phyloP scores from a whole-genome alignment of 2,797 vertebrate species.

The Perodicticus potto region DNA sequence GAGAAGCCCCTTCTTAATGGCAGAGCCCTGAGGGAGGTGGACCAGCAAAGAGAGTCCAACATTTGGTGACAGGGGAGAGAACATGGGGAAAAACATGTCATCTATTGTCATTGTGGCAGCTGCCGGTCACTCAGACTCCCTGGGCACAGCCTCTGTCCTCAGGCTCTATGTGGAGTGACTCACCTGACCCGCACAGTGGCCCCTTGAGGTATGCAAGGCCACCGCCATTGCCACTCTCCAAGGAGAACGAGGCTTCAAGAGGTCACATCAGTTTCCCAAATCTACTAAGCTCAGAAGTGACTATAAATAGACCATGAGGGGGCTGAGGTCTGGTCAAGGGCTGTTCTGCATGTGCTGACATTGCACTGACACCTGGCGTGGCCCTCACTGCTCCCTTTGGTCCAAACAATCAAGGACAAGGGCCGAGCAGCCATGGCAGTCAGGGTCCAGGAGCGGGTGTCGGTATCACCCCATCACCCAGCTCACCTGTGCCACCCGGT shows the following conservation, averaged over 20 bases:
- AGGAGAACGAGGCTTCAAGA: background rate
- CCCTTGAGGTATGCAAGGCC: background rate
- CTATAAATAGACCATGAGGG: background rate
- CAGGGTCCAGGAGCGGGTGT: background rate
- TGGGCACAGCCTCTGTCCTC: background rate
- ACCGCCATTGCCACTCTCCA: rapidly evolving
- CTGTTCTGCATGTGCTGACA: background rate
- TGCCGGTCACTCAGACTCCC: background rate
- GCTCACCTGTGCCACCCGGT: background rate
- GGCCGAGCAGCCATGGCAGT: background rate
- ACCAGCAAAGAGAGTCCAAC: background rate
- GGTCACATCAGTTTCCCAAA: background rate
- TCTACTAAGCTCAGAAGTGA: background rate
- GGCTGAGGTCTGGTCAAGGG: background rate
- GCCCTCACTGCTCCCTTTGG: background rate
- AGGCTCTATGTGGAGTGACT: background rate
- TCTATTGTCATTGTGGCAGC: background rate
- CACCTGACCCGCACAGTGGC: background rate
- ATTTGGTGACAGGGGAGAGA: background rate
- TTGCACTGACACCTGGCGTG: rapidly evolving
- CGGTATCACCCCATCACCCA: background rate
- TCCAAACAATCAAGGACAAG: background rate
- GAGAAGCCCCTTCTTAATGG: background rate
- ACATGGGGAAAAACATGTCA: rapidly evolving
- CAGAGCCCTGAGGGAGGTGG: background rate